phyloP scores from a whole-genome alignment of 1,140 invertebrate species.

The Drosophila sp. region DNA sequence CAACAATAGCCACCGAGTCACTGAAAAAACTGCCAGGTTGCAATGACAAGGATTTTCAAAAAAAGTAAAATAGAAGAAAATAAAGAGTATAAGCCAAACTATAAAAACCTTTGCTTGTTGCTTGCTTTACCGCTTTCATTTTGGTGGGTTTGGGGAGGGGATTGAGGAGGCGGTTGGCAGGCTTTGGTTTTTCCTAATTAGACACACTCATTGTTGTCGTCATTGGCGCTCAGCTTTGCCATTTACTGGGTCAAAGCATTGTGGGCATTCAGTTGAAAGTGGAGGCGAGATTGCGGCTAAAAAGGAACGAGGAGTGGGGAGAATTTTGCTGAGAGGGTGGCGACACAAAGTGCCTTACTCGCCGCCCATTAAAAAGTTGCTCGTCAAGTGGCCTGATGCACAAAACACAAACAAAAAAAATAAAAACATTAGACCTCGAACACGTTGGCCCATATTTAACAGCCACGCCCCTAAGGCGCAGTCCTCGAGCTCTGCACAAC shows the following conservation, averaged over 20 bases:
- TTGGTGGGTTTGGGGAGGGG: not conserved
- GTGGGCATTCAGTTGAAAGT: constrained; percentile 49
- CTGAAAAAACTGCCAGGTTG: constrained; percentile 55
- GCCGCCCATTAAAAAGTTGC: constrained; percentile 68
- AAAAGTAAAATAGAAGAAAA: constrained; percentile 16
- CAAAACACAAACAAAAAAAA: constrained; percentile 1
- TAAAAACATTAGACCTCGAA: constrained; percentile 66
- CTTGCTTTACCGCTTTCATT: constrained; percentile 48
- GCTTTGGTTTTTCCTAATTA: constrained; percentile 68
- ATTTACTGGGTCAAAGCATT: constrained; percentile 64
- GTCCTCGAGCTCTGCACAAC: constrained; percentile 38
- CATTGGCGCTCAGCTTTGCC: constrained; percentile 38
- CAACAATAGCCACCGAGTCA: constrained; percentile 10
- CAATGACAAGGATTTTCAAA: constrained; percentile 53
- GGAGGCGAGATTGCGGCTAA: constrained; percentile 2
- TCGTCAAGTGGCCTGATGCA: constrained; percentile 57
- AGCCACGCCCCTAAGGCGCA: constrained; percentile 53
- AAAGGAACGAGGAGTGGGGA: constrained; percentile 1
- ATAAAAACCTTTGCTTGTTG: constrained; percentile 67
- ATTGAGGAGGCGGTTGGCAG: too few relatives aligned
- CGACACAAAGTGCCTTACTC: constrained; percentile 37
- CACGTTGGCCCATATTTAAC: constrained; percentile 74
- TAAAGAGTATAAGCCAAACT: constrained; percentile 52
- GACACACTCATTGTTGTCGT: constrained; percentile 66
- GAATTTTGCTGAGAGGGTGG: too few relatives aligned